Evolutionary conservation across 2,797 vertebrate genomes (phyloP).

Genomic region (Decapterus maruadsi): DNA sequence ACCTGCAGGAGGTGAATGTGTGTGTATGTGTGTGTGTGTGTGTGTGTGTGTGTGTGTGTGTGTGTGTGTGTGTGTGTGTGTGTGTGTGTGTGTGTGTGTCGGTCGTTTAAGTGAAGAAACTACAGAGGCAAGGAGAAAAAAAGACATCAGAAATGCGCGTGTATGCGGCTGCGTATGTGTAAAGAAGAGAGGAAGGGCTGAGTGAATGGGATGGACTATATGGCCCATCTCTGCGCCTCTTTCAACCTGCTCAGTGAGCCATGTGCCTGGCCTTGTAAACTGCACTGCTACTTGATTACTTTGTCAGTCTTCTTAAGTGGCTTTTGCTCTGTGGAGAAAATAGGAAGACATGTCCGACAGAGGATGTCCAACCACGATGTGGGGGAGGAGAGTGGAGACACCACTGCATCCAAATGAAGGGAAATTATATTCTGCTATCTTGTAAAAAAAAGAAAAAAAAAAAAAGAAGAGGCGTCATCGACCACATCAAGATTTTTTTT

Average conservation of each 20-base stretch:
- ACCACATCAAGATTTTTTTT: conserved; percentile 11
- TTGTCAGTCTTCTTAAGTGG: conserved; percentile 85
- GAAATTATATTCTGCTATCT: conserved; percentile 59
- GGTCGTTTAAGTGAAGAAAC: conserved; percentile 47
- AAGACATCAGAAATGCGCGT: conserved; percentile 25
- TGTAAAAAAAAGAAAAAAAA: conserved; percentile 40
- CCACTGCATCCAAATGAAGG: conserved; percentile 51
- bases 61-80: background rate
- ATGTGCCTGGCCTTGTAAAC: conserved; percentile 82
- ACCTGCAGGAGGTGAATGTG: conserved; percentile 52
- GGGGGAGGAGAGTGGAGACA: conserved; percentile 29
- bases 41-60: conserved; percentile 14
- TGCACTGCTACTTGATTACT: conserved; percentile 82
- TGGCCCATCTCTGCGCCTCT: conserved; percentile 72
- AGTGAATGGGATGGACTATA: conserved; percentile 56
- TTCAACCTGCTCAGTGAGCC: conserved; percentile 82
- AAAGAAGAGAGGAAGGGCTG: conserved; percentile 31
- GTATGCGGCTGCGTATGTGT: conserved; percentile 19
- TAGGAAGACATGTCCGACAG: conserved; percentile 63
- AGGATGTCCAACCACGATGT: conserved; percentile 60
- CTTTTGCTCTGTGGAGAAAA: conserved; percentile 72
- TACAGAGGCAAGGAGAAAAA: conserved; percentile 26
- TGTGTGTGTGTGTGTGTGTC: conserved; percentile 19
- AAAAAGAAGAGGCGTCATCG: conserved; percentile 20
- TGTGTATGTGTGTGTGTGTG: background rate